Conservation (phyloP, 2,113 vertebrate genomes). For the Carassius gibelio region DNA sequence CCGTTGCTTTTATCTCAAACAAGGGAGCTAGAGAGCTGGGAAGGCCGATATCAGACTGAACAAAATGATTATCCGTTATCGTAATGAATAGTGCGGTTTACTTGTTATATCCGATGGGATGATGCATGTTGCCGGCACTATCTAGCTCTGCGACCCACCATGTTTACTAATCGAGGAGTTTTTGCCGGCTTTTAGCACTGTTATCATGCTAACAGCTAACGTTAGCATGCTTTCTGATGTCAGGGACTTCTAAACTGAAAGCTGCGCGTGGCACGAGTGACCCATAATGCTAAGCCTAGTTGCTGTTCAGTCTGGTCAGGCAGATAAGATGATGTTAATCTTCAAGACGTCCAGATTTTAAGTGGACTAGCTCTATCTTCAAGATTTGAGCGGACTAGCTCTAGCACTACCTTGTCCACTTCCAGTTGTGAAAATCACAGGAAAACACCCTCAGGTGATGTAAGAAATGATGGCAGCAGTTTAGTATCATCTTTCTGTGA, state of each 20-base stretch:
- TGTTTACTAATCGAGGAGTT: background rate
- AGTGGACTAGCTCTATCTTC: background rate
- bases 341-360: background rate
- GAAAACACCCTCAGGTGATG: conserved; percentile 20
- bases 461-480: background rate
- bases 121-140: background rate
- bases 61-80: conserved; percentile 12
- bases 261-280: background rate
- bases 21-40: background rate
- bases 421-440: background rate
- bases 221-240: background rate
- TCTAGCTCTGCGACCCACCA: too few species aligned
- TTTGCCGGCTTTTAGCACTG: background rate
- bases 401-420: background rate
- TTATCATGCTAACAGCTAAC: background rate
- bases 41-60: conserved; percentile 3
- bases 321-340: conserved; percentile 19
- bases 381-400: background rate
- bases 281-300: background rate
- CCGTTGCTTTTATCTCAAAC: conserved; percentile 10
- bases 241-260: background rate
- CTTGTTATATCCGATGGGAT: background rate
- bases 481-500: background rate
- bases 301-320: background rate
- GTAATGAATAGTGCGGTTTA: background rate